Evolutionary conservation across 2,797 vertebrate genomes (phyloP).

Genomic region (Hybognathus amarus): DNA sequence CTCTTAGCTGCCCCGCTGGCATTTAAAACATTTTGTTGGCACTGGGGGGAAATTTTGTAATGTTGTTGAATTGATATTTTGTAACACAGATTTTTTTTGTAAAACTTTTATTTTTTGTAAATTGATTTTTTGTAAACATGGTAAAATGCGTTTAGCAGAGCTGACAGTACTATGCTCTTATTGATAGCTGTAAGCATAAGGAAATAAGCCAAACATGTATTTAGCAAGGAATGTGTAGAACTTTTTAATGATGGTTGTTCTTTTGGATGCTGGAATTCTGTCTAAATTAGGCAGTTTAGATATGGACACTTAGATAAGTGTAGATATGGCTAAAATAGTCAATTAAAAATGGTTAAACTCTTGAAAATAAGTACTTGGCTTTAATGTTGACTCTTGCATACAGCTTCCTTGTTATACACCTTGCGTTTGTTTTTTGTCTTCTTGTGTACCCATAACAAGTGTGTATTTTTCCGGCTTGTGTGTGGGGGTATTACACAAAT

Average conservation of each 20-base stretch:
- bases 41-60: neutral
- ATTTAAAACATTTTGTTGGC: neutral
- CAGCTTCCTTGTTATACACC: neutral
- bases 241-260: neutral
- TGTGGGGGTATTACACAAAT: constrained; percentile 26
- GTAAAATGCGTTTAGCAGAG: neutral
- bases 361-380: constrained; percentile 14
- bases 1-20: neutral
- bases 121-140: neutral
- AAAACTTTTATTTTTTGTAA: too few relatives aligned
- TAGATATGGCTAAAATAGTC: constrained; percentile 2
- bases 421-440: neutral
- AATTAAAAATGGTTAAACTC: neutral
- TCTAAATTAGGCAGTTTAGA: neutral
- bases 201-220: neutral
- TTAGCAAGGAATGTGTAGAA: neutral
- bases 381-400: neutral
- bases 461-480: constrained; percentile 19
- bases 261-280: neutral
- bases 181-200: neutral
- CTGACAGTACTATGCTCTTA: neutral
- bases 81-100: too few relatives aligned
- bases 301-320: too few relatives aligned
- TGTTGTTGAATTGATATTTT: neutral
- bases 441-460: constrained; percentile 3